phyloP scores from a whole-genome alignment of 2,113 vertebrate species.

The Leuciscus idus region DNA sequence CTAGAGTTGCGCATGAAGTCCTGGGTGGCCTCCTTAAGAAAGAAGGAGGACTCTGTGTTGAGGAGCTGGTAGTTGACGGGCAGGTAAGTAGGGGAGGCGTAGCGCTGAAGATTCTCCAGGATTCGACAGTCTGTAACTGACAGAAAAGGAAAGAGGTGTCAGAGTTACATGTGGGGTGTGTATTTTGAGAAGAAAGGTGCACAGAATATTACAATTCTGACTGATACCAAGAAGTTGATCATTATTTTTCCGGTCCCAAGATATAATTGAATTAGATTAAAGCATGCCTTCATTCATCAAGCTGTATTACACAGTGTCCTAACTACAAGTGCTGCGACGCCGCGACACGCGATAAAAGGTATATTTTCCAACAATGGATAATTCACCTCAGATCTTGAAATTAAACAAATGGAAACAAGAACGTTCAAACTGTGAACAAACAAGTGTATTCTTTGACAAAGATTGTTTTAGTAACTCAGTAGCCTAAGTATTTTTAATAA shows the following conservation, averaged over 20 bases:
- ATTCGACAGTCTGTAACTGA: constrained; percentile 82
- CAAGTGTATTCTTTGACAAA: too few relatives aligned
- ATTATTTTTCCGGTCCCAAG: not conserved
- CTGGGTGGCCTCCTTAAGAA: constrained; percentile 88
- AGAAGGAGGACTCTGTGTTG: constrained; percentile 82
- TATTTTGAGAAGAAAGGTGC: not conserved
- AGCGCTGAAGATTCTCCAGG: constrained; percentile 80
- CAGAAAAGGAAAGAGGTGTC: constrained; percentile 61
- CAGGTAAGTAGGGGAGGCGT: constrained; percentile 89
- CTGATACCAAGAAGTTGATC: not conserved
- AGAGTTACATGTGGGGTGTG: constrained; percentile 16
- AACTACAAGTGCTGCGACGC: too few relatives aligned
- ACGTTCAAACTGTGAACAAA: too few relatives aligned
- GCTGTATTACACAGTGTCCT: too few relatives aligned
- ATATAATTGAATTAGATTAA: too few relatives aligned
- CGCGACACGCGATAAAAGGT: too few relatives aligned
- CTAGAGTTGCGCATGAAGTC: constrained; percentile 90
- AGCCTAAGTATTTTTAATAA: too few relatives aligned
- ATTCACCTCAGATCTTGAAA: too few relatives aligned
- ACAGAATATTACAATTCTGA: not conserved
- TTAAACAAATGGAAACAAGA: too few relatives aligned
- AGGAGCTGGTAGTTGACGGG: constrained; percentile 88
- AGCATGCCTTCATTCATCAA: too few relatives aligned
- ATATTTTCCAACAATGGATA: too few relatives aligned
- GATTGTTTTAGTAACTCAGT: too few relatives aligned